A percentile compares a stretch with the other conserved stretches of the same genome.
Conservation (phyloP, 2,888 invertebrate species). For the Liopterus haemorrhoidalis region DNA sequence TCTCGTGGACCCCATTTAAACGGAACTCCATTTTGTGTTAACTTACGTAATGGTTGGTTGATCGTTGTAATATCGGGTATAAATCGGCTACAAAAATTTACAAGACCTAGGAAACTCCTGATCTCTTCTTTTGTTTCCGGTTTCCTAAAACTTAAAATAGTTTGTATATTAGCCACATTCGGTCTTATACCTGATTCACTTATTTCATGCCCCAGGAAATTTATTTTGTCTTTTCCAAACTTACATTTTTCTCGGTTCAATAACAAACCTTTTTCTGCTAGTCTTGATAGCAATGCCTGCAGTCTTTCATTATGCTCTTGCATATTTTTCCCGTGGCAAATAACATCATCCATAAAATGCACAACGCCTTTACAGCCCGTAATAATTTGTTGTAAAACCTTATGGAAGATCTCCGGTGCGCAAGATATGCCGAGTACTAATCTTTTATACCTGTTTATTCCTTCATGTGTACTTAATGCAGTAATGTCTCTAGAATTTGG, state of each 20-base stretch:
- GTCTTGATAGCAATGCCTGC: conserved; percentile 26
- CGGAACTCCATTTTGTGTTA: conserved; percentile 31
- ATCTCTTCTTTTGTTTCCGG: conserved; percentile 26
- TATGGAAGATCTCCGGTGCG: conserved; percentile 43
- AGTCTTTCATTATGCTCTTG: conserved; percentile 35
- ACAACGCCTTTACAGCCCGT: conserved; percentile 35
- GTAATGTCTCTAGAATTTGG: conserved; percentile 34
- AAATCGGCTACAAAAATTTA: conserved; percentile 34
- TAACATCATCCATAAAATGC: conserved; percentile 40
- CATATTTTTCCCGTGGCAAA: conserved; percentile 32
- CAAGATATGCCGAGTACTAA: conserved; percentile 32
- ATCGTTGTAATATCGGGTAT: conserved; percentile 20
- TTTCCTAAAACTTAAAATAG: conserved; percentile 26
- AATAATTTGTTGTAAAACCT: conserved; percentile 38
- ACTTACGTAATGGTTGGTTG: conserved; percentile 33
- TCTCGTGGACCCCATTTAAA: conserved; percentile 35
- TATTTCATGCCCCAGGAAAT: conserved; percentile 33
- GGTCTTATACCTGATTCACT: conserved; percentile 28
- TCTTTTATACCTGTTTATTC: conserved; percentile 38
- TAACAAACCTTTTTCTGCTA: conserved; percentile 26
- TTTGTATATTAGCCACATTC: conserved; percentile 25
- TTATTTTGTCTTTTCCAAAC: conserved; percentile 24
- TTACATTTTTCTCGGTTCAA: conserved; percentile 33
- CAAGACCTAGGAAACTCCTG: conserved; percentile 35
- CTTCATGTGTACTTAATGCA: conserved; percentile 37